Evolutionary conservation across 2,797 vertebrate species (phyloP).

Genomic region (Pangasius larnaudii): DNA sequence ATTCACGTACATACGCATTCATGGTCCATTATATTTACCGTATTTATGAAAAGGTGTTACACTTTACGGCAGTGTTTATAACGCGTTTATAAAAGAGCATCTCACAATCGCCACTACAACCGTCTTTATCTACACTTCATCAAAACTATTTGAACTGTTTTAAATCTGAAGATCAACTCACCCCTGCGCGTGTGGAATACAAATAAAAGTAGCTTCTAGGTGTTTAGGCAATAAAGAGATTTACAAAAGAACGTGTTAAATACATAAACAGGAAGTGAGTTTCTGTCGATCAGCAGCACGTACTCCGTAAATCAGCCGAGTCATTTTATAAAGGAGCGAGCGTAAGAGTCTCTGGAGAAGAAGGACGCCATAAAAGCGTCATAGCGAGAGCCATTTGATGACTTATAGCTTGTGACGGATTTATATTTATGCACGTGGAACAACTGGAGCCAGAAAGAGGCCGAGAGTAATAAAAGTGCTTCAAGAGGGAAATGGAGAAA

Average conservation of each 20-base stretch:
- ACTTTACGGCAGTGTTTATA: not conserved
- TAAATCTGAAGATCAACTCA: not conserved
- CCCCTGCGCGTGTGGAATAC: not conserved
- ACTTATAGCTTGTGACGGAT: not conserved
- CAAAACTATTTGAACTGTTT: not conserved
- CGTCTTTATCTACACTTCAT: not conserved
- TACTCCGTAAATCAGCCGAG: not conserved
- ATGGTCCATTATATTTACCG: not conserved
- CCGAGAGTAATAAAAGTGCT: not conserved
- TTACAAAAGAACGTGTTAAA: not conserved
- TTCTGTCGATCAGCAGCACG: not conserved
- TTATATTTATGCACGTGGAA: conserved; percentile 9
- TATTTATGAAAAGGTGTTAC: not conserved
- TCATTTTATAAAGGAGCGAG: not conserved
- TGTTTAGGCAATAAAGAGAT: not conserved
- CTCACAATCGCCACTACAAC: not conserved
- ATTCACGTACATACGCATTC: not conserved
- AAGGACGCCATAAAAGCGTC: conserved; percentile 30
- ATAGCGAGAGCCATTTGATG: not conserved
- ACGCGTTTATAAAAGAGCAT: not conserved
- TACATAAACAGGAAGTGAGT: not conserved
- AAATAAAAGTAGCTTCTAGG: not conserved
- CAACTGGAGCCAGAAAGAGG: not conserved
- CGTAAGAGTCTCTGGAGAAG: not conserved
- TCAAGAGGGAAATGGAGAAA: not conserved